These are phyloP conservation scores for Tolypeutes matacus DNA, from an alignment of 2,797 vertebrate genomes.

Conservation along the genomic window DNA sequence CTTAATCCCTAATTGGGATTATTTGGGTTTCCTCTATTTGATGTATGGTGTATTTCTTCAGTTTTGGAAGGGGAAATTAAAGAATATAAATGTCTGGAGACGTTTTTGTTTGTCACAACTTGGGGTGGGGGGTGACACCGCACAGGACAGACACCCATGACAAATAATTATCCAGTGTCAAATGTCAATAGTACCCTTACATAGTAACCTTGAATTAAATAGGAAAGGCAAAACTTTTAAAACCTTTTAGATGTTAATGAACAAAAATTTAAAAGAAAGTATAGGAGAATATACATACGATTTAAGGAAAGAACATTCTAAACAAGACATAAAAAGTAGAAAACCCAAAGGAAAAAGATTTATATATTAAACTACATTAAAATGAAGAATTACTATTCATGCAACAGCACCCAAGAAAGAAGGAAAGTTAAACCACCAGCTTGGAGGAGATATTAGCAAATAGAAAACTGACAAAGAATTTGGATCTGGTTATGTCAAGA, in stretches of 20 bases:
- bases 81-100: not conserved
- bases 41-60: not conserved
- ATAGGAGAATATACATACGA: not conserved
- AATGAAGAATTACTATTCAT: not conserved
- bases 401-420: not conserved
- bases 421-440: not conserved
- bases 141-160: not conserved
- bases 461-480: not conserved
- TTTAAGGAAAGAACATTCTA: not conserved
- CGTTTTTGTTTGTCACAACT: no score
- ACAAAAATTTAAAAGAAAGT: not conserved
- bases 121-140: no score
- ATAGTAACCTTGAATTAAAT: not conserved
- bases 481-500: not conserved
- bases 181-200: no score
- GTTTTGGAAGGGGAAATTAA: not conserved
- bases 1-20: not conserved
- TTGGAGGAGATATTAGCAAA: not conserved
- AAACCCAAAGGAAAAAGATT: not conserved
- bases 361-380: not conserved
- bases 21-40: not conserved
- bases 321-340: not conserved
- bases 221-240: not conserved
- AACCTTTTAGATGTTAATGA: not conserved
- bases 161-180: not conserved